phyloP scores from a whole-genome alignment of 2,797 vertebrate species.

The Labroides dimidiatus region DNA sequence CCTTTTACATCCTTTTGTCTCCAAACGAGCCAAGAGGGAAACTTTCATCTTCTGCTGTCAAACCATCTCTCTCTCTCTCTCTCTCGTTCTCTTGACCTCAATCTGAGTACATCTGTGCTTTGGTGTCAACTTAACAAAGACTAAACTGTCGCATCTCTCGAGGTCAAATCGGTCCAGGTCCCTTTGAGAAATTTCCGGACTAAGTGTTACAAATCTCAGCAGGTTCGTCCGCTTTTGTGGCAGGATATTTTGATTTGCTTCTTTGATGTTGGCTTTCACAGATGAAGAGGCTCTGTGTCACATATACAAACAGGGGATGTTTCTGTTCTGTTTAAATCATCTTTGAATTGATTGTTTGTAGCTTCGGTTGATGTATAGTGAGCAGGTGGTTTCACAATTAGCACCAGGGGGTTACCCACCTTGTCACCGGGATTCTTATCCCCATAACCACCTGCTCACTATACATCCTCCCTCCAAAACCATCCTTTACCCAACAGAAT shows the following conservation, averaged over 20 bases:
- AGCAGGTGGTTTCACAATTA: too few relatives aligned
- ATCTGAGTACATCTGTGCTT: neutral
- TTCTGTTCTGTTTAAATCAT: too few relatives aligned
- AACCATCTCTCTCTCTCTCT: neutral
- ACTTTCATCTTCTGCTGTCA: neutral
- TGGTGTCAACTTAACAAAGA: constrained; percentile 7
- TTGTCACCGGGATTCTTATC: too few relatives aligned
- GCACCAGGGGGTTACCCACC: too few relatives aligned
- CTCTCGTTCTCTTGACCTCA: neutral
- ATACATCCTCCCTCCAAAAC: neutral
- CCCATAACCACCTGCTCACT: too few relatives aligned
- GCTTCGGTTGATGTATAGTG: constrained; percentile 21
- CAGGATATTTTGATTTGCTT: constrained; percentile 38
- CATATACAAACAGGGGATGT: too few relatives aligned
- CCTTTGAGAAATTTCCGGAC: constrained; percentile 2
- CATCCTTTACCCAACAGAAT: neutral
- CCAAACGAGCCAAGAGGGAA: neutral
- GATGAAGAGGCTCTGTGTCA: too few relatives aligned
- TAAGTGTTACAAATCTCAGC: constrained; percentile 12
- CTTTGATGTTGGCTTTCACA: constrained; percentile 27
- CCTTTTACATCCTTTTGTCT: constrained; percentile 54
- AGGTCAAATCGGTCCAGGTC: neutral
- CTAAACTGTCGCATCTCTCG: neutral
- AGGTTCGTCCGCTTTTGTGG: neutral
- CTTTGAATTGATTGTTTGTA: constrained; percentile 1